phyloP scores from a whole-genome alignment of 2,888 invertebrate species.

The Mesochorus sp. region DNA sequence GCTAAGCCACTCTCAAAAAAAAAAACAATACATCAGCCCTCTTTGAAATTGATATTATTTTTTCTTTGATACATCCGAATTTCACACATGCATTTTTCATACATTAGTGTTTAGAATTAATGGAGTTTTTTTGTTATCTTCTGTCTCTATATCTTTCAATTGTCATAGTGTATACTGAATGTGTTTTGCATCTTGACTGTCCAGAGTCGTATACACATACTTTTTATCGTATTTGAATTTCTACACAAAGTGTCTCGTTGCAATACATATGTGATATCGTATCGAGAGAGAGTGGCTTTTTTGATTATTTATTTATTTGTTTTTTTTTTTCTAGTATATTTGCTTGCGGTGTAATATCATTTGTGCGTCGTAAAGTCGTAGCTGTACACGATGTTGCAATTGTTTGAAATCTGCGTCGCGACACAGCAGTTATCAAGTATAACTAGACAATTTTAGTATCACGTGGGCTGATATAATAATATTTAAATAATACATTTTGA shows the following conservation, averaged over 20 bases:
- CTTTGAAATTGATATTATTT: background rate
- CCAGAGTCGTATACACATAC: constrained; percentile 52
- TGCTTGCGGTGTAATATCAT: constrained; percentile 61
- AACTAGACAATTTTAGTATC: background rate
- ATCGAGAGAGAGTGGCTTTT: constrained; percentile 47
- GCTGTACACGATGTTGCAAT: constrained; percentile 20
- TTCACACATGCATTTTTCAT: constrained; percentile 32
- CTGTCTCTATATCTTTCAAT: constrained; percentile 30
- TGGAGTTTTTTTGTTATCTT: constrained; percentile 30
- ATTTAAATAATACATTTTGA: background rate
- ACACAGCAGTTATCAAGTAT: constrained; percentile 24
- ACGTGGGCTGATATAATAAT: background rate
- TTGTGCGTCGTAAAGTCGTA: constrained; percentile 54
- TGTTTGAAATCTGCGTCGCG: constrained; percentile 40
- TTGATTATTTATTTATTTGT: no score
- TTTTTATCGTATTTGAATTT: background rate
- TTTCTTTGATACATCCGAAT: constrained; percentile 6
- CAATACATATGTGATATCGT: constrained; percentile 12
- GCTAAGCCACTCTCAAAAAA: constrained; percentile 66
- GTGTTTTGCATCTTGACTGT: constrained; percentile 69
- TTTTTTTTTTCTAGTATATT: constrained; percentile 29
- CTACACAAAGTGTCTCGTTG: constrained; percentile 3
- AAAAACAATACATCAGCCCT: constrained; percentile 6
- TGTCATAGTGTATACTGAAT: constrained; percentile 61
- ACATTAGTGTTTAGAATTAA: constrained; percentile 64